These are phyloP conservation scores for Gallinago jamesoni DNA, from an alignment of 2,113 vertebrate genomes.

Conservation along the genomic window DNA sequence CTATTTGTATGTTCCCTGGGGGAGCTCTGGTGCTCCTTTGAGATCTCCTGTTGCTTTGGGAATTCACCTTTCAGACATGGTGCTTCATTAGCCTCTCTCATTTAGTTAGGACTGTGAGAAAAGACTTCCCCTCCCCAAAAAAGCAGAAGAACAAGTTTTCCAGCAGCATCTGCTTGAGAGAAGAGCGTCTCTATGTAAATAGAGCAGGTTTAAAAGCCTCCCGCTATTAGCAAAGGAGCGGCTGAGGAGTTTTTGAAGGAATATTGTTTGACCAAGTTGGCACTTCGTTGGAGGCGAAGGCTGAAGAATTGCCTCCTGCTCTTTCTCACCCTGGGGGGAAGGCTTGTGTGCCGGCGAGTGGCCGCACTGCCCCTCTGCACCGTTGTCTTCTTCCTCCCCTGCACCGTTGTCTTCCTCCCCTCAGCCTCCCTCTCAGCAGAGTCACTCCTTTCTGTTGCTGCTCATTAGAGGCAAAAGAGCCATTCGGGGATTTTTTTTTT, in stretches of 20 bases:
- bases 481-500: not conserved
- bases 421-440: not conserved
- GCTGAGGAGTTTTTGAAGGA: slow-evolving; percentile 41
- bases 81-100: slow-evolving; percentile 49
- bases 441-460: slow-evolving; percentile 21
- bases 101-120: slow-evolving; percentile 62
- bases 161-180: slow-evolving; percentile 11
- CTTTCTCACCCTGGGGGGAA: not conserved
- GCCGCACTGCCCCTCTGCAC: not conserved
- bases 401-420: not conserved
- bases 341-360: not conserved
- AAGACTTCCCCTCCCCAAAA: slow-evolving; percentile 44
- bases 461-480: slow-evolving; percentile 14
- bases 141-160: slow-evolving; percentile 61
- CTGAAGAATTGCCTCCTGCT: not conserved
- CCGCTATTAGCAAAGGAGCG: slow-evolving; percentile 4
- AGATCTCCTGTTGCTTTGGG: slow-evolving; percentile 59
- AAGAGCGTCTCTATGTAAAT: slow-evolving; percentile 38
- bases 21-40: slow-evolving; percentile 26
- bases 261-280: not conserved
- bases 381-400: not conserved
- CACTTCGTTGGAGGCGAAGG: not conserved
- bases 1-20: slow-evolving; percentile 43
- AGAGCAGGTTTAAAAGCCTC: slow-evolving; percentile 42
- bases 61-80: slow-evolving; percentile 65